Percentiles rank a stretch among this genome's conserved stretches.
These are phyloP conservation scores for Actenoides hombroni DNA, from an alignment of 2,113 vertebrate genomes.

Conservation along the genomic window DNA sequence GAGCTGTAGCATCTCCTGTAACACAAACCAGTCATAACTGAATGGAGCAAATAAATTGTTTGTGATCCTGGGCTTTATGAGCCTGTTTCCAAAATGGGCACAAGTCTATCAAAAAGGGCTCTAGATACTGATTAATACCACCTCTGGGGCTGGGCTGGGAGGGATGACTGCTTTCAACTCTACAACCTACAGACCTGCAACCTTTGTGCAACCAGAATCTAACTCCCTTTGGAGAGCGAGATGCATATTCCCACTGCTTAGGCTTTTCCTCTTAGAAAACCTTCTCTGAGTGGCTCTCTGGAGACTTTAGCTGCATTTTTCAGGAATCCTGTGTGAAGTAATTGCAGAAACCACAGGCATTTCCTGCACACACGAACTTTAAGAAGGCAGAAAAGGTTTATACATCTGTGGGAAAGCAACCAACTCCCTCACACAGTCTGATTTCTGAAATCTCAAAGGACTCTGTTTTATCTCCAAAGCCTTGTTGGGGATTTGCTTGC, in stretches of 20 bases:
- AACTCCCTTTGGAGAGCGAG: background rate
- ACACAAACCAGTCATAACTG: fast-evolving
- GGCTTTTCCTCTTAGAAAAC: background rate
- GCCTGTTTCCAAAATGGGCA: background rate
- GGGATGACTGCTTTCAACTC: background rate
- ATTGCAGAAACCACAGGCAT: background rate
- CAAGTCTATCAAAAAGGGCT: background rate
- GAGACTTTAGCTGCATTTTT: background rate
- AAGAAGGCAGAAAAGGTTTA: background rate
- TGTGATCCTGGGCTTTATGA: background rate
- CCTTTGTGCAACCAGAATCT: background rate
- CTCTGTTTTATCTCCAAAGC: background rate
- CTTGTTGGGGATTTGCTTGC: background rate
- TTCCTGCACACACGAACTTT: background rate
- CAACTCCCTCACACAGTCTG: background rate
- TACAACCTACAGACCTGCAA: background rate
- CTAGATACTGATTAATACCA: background rate
- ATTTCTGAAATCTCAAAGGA: background rate
- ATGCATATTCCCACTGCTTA: background rate
- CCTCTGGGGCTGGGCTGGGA: background rate
- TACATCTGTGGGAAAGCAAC: background rate
- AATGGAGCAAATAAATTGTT: background rate
- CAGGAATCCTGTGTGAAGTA: background rate
- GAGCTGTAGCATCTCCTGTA: background rate
- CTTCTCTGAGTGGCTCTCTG: background rate